Conservation (phyloP, 1,140 invertebrate species). For the Bombus confusus region DNA sequence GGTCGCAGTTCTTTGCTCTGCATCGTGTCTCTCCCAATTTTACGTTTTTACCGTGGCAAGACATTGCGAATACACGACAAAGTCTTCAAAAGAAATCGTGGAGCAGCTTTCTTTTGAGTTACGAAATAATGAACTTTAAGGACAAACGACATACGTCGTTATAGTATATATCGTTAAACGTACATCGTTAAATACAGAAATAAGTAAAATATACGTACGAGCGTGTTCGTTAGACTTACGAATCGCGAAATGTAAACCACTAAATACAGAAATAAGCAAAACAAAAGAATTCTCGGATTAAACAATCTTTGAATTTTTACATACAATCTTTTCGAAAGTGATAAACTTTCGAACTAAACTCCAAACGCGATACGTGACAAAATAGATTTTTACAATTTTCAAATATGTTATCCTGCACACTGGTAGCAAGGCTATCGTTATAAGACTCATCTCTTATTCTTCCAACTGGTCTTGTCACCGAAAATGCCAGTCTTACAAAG, state of each 20-base stretch:
- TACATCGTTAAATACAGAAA: not conserved
- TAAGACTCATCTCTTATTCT: conserved; percentile 15
- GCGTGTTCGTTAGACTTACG: not conserved
- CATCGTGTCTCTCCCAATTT: not conserved
- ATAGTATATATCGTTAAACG: not conserved
- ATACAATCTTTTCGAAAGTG: not conserved
- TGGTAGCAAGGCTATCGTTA: not conserved
- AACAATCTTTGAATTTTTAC: not conserved
- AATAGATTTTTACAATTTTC: conserved; percentile 32
- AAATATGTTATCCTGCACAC: not conserved
- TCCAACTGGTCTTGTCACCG: conserved; percentile 30
- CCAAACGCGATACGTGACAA: not conserved
- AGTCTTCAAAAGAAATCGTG: conserved; percentile 25
- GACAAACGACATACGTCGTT: not conserved
- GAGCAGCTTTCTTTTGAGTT: conserved; percentile 5
- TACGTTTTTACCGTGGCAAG: not conserved
- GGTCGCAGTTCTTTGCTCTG: not conserved
- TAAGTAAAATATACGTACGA: not conserved
- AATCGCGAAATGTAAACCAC: not conserved
- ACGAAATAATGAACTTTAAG: conserved; percentile 33
- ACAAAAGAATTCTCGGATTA: not conserved
- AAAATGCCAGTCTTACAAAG: conserved; percentile 42
- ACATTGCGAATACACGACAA: conserved; percentile 1
- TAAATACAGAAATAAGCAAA: not conserved
- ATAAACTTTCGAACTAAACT: not conserved